Evolutionary conservation across 2,888 invertebrate species (phyloP).

Genomic region (Zelleria hepariella): DNA sequence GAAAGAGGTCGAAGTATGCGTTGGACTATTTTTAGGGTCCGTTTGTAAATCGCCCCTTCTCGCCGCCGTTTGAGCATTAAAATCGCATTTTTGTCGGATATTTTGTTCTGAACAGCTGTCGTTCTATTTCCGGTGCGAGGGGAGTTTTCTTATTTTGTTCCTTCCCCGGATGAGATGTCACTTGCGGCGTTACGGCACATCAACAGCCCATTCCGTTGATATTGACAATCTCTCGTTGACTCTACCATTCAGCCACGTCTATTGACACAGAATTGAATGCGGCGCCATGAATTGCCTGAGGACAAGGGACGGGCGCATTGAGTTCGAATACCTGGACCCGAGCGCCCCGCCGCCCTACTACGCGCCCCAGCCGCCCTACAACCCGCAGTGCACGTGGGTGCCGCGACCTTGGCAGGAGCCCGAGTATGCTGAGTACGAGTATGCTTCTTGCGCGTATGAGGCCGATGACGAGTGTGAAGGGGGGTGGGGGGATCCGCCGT

Average conservation of each 20-base stretch:
- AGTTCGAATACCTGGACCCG: constrained; percentile 34
- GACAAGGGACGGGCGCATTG: constrained; percentile 31
- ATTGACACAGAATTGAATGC: background rate
- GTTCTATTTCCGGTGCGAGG: constrained; percentile 56
- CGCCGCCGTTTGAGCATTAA: constrained; percentile 33
- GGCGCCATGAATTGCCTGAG: constrained; percentile 54
- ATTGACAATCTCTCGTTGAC: background rate
- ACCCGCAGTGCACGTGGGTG: constrained; percentile 41
- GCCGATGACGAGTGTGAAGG: constrained; percentile 24
- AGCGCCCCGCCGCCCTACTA: constrained; percentile 43
- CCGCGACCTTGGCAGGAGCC: background rate
- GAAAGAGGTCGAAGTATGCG: background rate
- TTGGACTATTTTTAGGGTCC: constrained; percentile 4
- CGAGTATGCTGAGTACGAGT: constrained; percentile 3
- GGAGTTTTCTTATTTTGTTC: constrained; percentile 36
- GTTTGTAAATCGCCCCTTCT: constrained; percentile 7
- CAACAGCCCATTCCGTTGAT: background rate
- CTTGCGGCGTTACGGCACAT: background rate
- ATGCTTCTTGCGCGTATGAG: constrained; percentile 27
- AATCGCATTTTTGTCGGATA: constrained; percentile 42
- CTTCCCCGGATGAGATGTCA: background rate
- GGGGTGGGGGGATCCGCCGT: constrained; percentile 9
- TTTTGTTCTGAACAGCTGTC: constrained; percentile 56
- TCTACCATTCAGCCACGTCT: no score
- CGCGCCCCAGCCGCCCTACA: constrained; percentile 52